phyloP scores from a whole-genome alignment of 1,140 invertebrate genomes.

The Acromyrmex echinatior region DNA sequence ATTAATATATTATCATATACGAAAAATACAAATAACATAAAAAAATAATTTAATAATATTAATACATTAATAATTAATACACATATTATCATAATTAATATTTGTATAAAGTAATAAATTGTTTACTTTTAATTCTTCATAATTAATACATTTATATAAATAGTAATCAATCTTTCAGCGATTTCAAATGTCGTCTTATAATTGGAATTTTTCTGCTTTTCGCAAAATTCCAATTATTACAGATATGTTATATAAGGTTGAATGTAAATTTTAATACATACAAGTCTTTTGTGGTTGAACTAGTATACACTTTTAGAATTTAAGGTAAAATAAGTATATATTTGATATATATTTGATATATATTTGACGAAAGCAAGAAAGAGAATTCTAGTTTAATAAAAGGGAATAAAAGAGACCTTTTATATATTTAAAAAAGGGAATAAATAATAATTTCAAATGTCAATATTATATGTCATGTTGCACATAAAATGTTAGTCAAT shows the following conservation, averaged over 20 bases:
- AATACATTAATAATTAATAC: not conserved
- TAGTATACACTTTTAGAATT: too few species aligned
- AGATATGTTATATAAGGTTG: not conserved
- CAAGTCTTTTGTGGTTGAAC: too few species aligned
- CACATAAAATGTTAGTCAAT: not conserved
- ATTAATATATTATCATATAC: not conserved
- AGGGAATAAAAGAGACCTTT: too few species aligned
- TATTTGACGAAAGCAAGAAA: too few species aligned
- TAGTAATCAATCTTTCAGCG: not conserved
- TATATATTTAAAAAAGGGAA: not conserved
- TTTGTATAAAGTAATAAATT: too few species aligned
- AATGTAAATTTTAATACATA: not conserved
- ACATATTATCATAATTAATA: not conserved
- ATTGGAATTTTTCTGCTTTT: not conserved
- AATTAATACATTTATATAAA: not conserved
- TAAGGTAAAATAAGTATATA: too few species aligned
- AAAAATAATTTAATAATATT: not conserved
- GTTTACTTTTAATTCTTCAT: too few species aligned
- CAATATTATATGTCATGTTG: not conserved
- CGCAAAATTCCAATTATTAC: not conserved
- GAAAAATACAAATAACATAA: not conserved
- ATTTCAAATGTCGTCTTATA: not conserved
- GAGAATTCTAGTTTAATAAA: too few species aligned
- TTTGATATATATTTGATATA: too few species aligned
- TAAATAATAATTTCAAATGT: not conserved